These are phyloP conservation scores for Acheta domesticus DNA, from an alignment of 2,888 invertebrate genomes.

Conservation along the genomic window DNA sequence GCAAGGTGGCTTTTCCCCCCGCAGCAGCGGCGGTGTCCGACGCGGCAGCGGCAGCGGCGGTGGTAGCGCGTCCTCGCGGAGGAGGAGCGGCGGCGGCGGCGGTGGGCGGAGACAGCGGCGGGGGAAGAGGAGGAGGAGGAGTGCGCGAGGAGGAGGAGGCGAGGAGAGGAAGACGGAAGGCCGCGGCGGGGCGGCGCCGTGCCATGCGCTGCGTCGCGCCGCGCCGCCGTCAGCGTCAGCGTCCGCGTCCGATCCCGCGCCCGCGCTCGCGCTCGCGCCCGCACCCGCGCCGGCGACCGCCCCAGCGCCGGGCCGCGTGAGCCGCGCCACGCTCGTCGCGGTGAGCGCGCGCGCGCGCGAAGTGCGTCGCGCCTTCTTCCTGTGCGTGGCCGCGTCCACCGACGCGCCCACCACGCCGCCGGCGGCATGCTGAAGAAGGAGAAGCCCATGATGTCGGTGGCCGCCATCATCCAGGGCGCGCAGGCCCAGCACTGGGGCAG, in stretches of 20 bases:
- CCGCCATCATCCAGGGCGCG: slow-evolving; percentile 70
- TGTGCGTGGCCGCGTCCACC: slow-evolving; percentile 30
- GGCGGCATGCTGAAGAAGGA: slow-evolving; percentile 73
- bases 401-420: neutral
- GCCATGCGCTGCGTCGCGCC: neutral
- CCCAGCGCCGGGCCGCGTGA: no score
- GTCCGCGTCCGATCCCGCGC: neutral
- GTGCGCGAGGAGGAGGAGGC: no score
- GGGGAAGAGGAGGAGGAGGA: neutral
- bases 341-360: slow-evolving; percentile 24
- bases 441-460: slow-evolving; percentile 82
- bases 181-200: slow-evolving; percentile 21
- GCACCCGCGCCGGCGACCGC: neutral
- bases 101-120: no score
- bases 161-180: slow-evolving; percentile 18
- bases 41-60: neutral
- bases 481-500: slow-evolving; percentile 63
- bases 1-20: neutral
- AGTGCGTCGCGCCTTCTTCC: slow-evolving; percentile 26
- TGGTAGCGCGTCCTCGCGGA: neutral
- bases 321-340: neutral
- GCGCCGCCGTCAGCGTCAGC: neutral
- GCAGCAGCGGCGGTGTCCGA: neutral
- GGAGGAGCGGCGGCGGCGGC: slow-evolving; percentile 18
- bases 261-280: neutral